These are phyloP conservation scores for Rhynchomys soricoides DNA, from an alignment of 2,113 vertebrate species.

Conservation along the genomic window DNA sequence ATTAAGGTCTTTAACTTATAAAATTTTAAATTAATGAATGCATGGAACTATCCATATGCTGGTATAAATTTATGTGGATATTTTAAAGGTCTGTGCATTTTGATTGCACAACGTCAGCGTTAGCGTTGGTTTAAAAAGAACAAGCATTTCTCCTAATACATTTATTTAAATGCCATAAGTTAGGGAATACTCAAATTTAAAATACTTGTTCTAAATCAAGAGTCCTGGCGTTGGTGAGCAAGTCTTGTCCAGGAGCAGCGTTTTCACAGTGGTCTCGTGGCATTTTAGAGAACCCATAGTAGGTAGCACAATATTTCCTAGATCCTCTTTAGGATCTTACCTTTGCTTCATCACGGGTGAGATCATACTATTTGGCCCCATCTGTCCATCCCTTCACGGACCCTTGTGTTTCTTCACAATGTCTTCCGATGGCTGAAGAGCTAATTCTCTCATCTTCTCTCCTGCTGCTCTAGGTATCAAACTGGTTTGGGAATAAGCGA, in stretches of 20 bases:
- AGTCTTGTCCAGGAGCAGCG: neutral
- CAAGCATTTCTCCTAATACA: neutral
- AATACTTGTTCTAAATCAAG: neutral
- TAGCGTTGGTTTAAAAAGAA: neutral
- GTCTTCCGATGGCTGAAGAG: neutral
- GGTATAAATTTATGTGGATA: neutral
- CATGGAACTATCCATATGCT: neutral
- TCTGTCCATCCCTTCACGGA: neutral
- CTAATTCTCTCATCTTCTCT: constrained; percentile 77
- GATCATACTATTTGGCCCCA: fast-evolving
- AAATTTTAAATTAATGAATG: neutral
- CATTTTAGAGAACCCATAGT: neutral
- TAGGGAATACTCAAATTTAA: neutral
- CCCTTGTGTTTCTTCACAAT: neutral
- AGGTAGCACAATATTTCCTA: too few species aligned
- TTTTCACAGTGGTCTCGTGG: neutral
- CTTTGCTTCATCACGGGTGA: neutral
- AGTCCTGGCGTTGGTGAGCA: neutral
- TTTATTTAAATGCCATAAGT: neutral
- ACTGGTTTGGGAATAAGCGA: constrained; percentile 99
- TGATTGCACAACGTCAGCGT: neutral
- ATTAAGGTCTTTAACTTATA: neutral
- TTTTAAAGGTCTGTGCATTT: constrained; percentile 14
- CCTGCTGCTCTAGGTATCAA: constrained; percentile 93
- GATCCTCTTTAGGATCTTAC: neutral